These are phyloP conservation scores for Cepaea hortensis DNA, from an alignment of 2,888 invertebrate species.

Conservation along the genomic window DNA sequence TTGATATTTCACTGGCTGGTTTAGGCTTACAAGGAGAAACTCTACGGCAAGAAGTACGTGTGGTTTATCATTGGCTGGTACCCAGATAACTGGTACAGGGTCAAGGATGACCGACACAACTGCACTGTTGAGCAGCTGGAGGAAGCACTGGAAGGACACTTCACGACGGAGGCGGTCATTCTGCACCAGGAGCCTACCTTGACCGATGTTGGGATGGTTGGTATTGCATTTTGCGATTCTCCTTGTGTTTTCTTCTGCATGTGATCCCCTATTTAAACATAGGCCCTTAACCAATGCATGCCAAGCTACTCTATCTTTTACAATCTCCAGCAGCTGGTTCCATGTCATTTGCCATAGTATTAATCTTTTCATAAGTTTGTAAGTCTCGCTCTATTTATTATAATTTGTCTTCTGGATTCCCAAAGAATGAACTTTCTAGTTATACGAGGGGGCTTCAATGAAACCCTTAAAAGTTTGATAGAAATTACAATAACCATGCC, in stretches of 20 bases:
- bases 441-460: too few relatives aligned
- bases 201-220: conserved; percentile 93
- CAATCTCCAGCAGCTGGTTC: too few relatives aligned
- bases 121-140: conserved; percentile 96
- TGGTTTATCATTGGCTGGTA: conserved; percentile 99
- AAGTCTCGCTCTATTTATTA: too few relatives aligned
- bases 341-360: background rate
- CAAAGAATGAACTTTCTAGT: too few relatives aligned
- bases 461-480: too few relatives aligned
- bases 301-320: too few relatives aligned
- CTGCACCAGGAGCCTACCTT: conserved; percentile 91
- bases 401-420: too few relatives aligned
- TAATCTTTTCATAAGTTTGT: background rate
- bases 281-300: too few relatives aligned
- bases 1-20: background rate
- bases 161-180: conserved; percentile 99
- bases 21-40: conserved; percentile 87
- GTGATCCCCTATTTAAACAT: too few relatives aligned
- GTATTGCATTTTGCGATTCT: conserved; percentile 35
- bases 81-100: conserved; percentile 98
- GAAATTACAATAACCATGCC: too few relatives aligned
- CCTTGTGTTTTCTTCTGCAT: background rate
- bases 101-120: conserved; percentile 86
- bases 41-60: conserved; percentile 96
- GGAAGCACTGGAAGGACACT: conserved; percentile 95